Evolutionary conservation across 2,888 invertebrate species (phyloP).

Genomic region (Lissonota sp.): DNA sequence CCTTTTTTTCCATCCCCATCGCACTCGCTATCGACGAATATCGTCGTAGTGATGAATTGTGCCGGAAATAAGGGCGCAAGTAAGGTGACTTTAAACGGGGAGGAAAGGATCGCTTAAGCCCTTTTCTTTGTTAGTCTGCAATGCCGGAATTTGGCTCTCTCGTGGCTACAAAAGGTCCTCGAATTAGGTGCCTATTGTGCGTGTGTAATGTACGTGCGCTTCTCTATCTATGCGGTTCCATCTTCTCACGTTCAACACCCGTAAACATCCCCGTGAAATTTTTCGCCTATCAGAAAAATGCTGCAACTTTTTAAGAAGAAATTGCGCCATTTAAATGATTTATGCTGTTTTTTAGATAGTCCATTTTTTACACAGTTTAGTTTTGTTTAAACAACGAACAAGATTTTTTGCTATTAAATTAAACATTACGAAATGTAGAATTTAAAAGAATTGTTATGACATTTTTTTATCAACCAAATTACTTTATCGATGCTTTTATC

Average conservation of each 20-base stretch:
- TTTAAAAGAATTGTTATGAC: no score
- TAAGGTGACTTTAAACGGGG: no score
- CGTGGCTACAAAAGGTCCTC: conserved; percentile 64
- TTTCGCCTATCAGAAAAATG: conserved; percentile 78
- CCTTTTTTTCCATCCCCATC: conserved; percentile 20
- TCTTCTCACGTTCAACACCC: conserved; percentile 16
- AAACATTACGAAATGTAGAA: no score
- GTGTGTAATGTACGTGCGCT: conserved; percentile 40
- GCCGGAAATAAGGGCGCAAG: neutral
- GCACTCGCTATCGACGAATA: neutral
- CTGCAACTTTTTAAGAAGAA: no score
- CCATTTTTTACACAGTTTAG: no score
- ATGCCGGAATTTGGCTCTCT: neutral
- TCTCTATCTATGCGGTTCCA: conserved; percentile 20
- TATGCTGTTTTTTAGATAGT: no score
- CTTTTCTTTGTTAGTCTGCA: conserved; percentile 16
- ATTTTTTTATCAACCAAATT: no score
- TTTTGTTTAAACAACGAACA: no score
- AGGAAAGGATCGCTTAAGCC: no score
- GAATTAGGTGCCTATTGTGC: conserved; percentile 81
- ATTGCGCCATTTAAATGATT: no score
- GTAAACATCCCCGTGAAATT: conserved; percentile 75
- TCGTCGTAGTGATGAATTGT: conserved; percentile 3
- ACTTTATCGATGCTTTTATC: no score
- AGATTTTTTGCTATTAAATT: no score